Conservation (phyloP, 2,888 invertebrate genomes). For the Elaeidobius kamerunicus region DNA sequence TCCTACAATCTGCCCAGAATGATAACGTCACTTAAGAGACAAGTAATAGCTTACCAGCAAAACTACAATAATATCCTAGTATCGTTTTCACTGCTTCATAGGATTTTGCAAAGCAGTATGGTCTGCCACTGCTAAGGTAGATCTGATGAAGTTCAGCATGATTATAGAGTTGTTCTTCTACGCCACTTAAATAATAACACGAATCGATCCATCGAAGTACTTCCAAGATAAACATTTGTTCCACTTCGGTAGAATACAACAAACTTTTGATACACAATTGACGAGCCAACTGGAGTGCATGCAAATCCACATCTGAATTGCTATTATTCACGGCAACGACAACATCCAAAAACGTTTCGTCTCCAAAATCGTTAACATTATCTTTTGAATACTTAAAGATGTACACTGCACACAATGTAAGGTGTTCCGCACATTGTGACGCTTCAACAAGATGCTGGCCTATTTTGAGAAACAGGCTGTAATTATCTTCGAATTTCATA, state of each 20-base stretch:
- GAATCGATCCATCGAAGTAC: slow-evolving; percentile 35
- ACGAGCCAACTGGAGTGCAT: slow-evolving; percentile 16
- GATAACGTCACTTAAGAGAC: too few species aligned
- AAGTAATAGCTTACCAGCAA: slow-evolving; percentile 7
- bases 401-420: slow-evolving; percentile 13
- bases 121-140: slow-evolving; percentile 2
- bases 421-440: slow-evolving; percentile 5
- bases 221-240: slow-evolving; percentile 32
- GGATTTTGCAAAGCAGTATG: not conserved
- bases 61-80: slow-evolving; percentile 8
- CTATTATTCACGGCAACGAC: not conserved
- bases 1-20: too few species aligned
- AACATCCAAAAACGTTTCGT: slow-evolving; percentile 22
- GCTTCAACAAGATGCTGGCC: slow-evolving; percentile 16
- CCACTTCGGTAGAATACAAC: slow-evolving; percentile 10
- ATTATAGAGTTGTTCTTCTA: not conserved
- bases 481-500: slow-evolving; percentile 8
- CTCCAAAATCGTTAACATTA: slow-evolving; percentile 3
- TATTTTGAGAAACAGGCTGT: slow-evolving; percentile 9
- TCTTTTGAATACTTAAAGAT: slow-evolving; percentile 17
- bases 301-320: slow-evolving; percentile 17
- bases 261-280: slow-evolving; percentile 24
- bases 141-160: slow-evolving; percentile 2
- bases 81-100: slow-evolving; percentile 11
- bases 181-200: slow-evolving; percentile 31